phyloP scores from a whole-genome alignment of 2,888 invertebrate species.

The Xestia ashworthii region DNA sequence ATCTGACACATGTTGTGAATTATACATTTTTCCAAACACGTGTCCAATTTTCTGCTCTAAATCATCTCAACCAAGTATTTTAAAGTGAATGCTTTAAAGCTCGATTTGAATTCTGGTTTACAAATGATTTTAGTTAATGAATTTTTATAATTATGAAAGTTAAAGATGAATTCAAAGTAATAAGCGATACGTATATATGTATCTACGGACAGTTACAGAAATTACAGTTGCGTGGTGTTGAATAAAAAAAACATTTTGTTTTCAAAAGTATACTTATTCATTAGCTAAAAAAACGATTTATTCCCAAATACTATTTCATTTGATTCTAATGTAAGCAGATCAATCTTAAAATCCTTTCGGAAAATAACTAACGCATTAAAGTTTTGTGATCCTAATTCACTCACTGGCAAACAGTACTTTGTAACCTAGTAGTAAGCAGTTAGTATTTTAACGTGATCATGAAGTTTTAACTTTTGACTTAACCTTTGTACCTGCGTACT shows the following conservation, averaged over 20 bases:
- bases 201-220: not conserved
- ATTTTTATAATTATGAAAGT: not conserved
- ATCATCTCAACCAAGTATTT: not conserved
- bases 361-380: not conserved
- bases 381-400: not conserved
- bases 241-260: not conserved
- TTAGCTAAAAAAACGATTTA: too few relatives aligned
- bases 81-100: not conserved
- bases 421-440: not conserved
- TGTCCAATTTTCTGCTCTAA: not conserved
- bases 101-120: not conserved
- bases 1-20: not conserved
- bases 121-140: not conserved
- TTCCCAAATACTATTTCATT: not conserved
- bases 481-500: not conserved
- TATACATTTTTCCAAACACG: constrained; percentile 7
- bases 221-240: not conserved
- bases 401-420: not conserved
- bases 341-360: not conserved
- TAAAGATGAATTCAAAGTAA: not conserved
- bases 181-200: not conserved
- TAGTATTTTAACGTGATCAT: not conserved
- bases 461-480: not conserved
- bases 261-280: not conserved
- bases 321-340: not conserved